These are phyloP conservation scores for Esperia sulphurella DNA, from an alignment of 2,888 invertebrate genomes.

Conservation along the genomic window DNA sequence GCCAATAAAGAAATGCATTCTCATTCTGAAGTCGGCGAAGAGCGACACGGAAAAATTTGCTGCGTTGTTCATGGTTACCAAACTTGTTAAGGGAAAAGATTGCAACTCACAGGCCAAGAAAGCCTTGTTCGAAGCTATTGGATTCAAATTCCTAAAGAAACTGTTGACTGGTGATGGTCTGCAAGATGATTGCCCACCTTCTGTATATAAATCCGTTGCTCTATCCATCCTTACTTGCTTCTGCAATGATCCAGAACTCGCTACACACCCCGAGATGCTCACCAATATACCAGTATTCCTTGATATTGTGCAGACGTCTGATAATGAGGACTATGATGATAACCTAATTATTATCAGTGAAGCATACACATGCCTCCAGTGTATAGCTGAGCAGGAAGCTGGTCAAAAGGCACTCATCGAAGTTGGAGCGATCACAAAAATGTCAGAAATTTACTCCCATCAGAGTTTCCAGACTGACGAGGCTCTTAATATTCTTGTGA, in stretches of 20 bases:
- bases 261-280: constrained; percentile 90
- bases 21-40: constrained; percentile 87
- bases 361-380: constrained; percentile 90
- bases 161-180: constrained; percentile 86
- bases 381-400: constrained; percentile 87
- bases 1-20: constrained; percentile 90
- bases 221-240: constrained; percentile 92
- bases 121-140: constrained; percentile 92
- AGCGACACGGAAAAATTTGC: constrained; percentile 96
- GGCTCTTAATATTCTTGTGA: constrained; percentile 89
- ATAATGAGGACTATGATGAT: constrained; percentile 91
- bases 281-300: constrained; percentile 90
- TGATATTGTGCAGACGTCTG: constrained; percentile 90
- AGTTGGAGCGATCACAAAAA: constrained; percentile 87
- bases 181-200: constrained; percentile 92
- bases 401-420: constrained; percentile 90
- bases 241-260: constrained; percentile 88
- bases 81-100: constrained; percentile 90
- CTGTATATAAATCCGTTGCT: constrained; percentile 94
- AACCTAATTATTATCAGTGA: constrained; percentile 92
- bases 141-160: constrained; percentile 91
- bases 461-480: constrained; percentile 95
- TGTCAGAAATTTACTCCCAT: constrained; percentile 92
- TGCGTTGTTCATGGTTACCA: constrained; percentile 94
- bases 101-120: constrained; percentile 88